Conservation (phyloP, 2,888 invertebrate species). For the Cryptophagus acutangulus region DNA sequence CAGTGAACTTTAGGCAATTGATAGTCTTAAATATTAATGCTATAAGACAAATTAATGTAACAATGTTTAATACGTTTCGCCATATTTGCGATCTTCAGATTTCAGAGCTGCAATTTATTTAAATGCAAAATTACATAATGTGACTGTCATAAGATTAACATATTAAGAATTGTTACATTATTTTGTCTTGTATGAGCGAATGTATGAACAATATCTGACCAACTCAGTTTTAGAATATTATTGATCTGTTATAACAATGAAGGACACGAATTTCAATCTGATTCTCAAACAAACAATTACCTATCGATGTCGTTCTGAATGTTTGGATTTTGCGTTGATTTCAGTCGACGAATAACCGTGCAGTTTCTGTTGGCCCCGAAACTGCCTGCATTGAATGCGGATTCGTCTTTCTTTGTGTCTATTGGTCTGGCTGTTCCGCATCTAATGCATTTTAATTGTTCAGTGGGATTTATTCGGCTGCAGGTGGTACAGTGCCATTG, state of each 20-base stretch:
- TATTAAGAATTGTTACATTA: too few species aligned
- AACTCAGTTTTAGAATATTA: conserved; percentile 21
- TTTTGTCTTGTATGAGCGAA: too few species aligned
- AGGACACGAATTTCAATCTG: conserved; percentile 19
- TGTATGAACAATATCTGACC: background rate
- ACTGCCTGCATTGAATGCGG: conserved; percentile 21
- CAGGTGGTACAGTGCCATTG: conserved; percentile 90
- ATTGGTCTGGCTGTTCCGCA: conserved; percentile 66
- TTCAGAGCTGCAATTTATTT: too few species aligned
- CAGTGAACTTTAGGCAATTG: too few species aligned
- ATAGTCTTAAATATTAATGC: too few species aligned
- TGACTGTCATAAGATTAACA: too few species aligned
- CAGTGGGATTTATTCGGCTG: conserved; percentile 83
- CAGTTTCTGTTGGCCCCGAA: conserved; percentile 40
- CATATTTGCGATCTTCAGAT: too few species aligned
- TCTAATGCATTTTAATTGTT: conserved; percentile 77
- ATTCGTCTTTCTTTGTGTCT: conserved; percentile 38
- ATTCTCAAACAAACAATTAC: conserved; percentile 20
- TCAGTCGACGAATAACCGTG: conserved; percentile 42
- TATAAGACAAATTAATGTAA: too few species aligned
- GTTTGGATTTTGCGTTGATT: too few species aligned
- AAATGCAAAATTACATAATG: too few species aligned
- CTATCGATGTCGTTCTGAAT: too few species aligned
- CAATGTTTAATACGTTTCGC: too few species aligned
- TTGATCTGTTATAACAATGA: conserved; percentile 31